phyloP scores from a whole-genome alignment of 2,797 vertebrate genomes.

The Epinephelus malabaricus region DNA sequence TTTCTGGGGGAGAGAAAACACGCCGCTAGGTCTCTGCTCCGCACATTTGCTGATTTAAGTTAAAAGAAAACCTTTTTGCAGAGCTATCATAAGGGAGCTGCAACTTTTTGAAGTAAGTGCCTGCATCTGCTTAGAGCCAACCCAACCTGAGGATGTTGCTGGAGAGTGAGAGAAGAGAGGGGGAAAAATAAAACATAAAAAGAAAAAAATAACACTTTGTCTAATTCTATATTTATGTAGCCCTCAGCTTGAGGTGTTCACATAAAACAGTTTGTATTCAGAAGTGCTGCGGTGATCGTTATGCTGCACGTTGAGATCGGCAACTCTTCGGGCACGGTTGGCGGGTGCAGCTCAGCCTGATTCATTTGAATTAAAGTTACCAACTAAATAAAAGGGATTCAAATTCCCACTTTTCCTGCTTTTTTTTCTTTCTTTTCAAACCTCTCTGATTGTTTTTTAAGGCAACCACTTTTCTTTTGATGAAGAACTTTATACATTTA shows the following conservation, averaged over 20 bases:
- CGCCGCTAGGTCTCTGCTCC: slow-evolving; percentile 79
- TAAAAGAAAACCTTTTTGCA: slow-evolving; percentile 85
- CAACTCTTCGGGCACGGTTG: slow-evolving; percentile 79
- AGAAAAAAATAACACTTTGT: slow-evolving; percentile 85
- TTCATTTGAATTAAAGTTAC: slow-evolving; percentile 83
- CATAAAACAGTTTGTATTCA: slow-evolving; percentile 83
- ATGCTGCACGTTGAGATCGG: slow-evolving; percentile 67
- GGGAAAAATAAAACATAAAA: slow-evolving; percentile 78
- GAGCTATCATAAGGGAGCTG: slow-evolving; percentile 82
- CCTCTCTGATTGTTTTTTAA: slow-evolving; percentile 42
- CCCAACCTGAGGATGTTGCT: slow-evolving; percentile 81
- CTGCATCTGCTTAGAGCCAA: slow-evolving; percentile 79
- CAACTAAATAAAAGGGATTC: slow-evolving; percentile 79
- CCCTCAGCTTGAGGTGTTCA: slow-evolving; percentile 83
- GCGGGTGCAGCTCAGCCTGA: slow-evolving; percentile 68
- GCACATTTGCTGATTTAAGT: slow-evolving; percentile 88
- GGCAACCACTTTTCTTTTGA: slow-evolving; percentile 68
- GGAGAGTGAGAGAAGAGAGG: slow-evolving; percentile 65
- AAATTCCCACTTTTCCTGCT: slow-evolving; percentile 64
- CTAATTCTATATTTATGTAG: slow-evolving; percentile 87
- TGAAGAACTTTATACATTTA: slow-evolving; percentile 62
- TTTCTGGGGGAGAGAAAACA: slow-evolving; percentile 77
- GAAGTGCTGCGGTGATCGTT: slow-evolving; percentile 79
- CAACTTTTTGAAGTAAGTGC: slow-evolving; percentile 85
- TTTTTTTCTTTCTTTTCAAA: slow-evolving; percentile 36